Base-by-base conservation (phyloP, 2,888 invertebrate genomes). In the Sympetrum striolatum region DNA sequence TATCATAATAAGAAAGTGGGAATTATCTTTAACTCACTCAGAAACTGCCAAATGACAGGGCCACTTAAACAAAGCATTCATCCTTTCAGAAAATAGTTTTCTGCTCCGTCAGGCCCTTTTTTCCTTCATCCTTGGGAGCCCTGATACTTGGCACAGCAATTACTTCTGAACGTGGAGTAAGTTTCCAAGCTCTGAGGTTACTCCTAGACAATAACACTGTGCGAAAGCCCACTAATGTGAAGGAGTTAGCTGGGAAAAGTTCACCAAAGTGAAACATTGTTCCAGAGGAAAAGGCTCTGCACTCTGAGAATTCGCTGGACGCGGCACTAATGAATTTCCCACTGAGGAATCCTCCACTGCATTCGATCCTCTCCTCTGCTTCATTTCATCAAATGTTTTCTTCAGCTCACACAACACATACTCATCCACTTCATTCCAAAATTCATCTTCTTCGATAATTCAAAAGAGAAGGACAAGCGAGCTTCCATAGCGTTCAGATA, bases 101-200 rank as follows among this genome's bases (percentile, higher is more conserved):
- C 60, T 35, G 60, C 86, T 64, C 39, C 1, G 86, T 35, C 15
- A 86, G 22, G n/a, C 37, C 14, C 31, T 39, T 22, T 14, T 12
- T 15, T 5, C 22, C 86, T 35, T 60, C 60, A 1, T n/a, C 22
- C n/a, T 37, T 60, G 8, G 60, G 22, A 1, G 86, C 58, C 8
- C 86, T 86, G 1, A 37, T 0, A 37, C 58, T 37, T 37, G 86
- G 37, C 6, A 86, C 6, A n/a, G 86, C 35, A 10, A 86, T n/a
- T 18, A 37, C 22, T 14, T 60, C 18, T 1, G 35, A 6, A 37
- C 8, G 37, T 10, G 37, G 14, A 35, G 5, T n/a, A 37, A 8
- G 37, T 35, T 60, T 60, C 86, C 86, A 86, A 37, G 37, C n/a
- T n/a, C 37, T 86, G 1, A 86, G 86, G 37, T 86, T 86, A n/a